phyloP scores from a whole-genome alignment of 2,888 invertebrate species.

The Conus canariensis region DNA sequence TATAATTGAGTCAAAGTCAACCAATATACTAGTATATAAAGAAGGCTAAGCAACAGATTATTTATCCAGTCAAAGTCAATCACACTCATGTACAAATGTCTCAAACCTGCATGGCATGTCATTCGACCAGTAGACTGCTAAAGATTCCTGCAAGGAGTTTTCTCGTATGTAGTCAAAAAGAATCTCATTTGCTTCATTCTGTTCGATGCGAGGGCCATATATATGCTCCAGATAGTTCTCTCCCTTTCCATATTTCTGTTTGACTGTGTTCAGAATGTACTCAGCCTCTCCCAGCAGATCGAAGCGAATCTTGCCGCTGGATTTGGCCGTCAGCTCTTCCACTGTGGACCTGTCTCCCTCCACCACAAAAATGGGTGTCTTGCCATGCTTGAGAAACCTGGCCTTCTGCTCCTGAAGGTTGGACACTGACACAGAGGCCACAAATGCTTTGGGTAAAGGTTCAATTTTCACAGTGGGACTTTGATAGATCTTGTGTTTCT shows the following conservation, averaged over 20 bases:
- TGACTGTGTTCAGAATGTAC: constrained; percentile 69
- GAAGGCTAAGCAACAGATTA: too few relatives aligned
- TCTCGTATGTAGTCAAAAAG: constrained; percentile 72
- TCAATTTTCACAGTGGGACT: constrained; percentile 43
- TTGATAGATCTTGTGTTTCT: constrained; percentile 39
- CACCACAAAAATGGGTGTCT: constrained; percentile 69
- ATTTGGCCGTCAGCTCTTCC: constrained; percentile 63
- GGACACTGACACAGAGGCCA: constrained; percentile 54
- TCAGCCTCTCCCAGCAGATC: constrained; percentile 71
- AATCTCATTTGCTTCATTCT: constrained; percentile 69
- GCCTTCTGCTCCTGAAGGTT: constrained; percentile 75
- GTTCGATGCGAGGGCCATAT: constrained; percentile 68
- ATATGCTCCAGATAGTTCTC: constrained; percentile 66
- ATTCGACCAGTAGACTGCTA: constrained; percentile 73
- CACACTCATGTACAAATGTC: too few relatives aligned
- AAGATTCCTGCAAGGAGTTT: constrained; percentile 71
- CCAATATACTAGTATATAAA: too few relatives aligned
- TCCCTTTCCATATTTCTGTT: constrained; percentile 70
- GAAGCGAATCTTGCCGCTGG: constrained; percentile 70
- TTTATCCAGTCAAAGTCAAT: too few relatives aligned
- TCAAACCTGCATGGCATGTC: constrained; percentile 73
- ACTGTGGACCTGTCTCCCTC: constrained; percentile 60
- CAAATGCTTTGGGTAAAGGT: constrained; percentile 32
- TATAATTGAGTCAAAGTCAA: too few relatives aligned
- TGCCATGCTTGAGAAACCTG: constrained; percentile 71